A percentile compares a stretch with the other conserved stretches of the same genome.
These are phyloP conservation scores for Vimba vimba DNA, from an alignment of 2,113 vertebrate genomes.

Conservation along the genomic window DNA sequence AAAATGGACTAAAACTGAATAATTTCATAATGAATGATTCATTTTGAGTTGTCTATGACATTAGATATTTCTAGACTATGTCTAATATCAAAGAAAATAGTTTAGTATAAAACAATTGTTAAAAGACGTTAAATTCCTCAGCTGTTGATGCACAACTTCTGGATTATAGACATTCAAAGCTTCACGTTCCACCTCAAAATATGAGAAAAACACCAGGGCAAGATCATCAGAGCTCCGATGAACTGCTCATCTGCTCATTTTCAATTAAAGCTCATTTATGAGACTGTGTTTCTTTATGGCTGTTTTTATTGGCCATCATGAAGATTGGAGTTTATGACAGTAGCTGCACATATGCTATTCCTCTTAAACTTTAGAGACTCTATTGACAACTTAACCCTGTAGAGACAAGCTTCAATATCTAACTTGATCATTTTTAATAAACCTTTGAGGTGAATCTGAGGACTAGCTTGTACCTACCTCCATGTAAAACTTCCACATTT, in stretches of 20 bases:
- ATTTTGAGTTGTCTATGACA: background rate
- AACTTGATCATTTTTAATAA: background rate
- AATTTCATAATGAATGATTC: background rate
- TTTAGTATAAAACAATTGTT: background rate
- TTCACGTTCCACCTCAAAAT: background rate
- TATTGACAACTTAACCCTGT: background rate
- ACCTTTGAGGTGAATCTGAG: background rate
- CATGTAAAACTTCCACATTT: background rate
- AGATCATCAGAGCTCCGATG: conserved; percentile 57
- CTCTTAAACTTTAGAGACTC: conserved; percentile 12
- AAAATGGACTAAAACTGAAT: background rate
- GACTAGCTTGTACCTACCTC: background rate
- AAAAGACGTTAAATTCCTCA: background rate
- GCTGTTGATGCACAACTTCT: conserved; percentile 13
- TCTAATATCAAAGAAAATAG: background rate
- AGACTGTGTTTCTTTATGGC: conserved; percentile 59
- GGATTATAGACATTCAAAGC: conserved; percentile 10
- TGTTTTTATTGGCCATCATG: conserved; percentile 63
- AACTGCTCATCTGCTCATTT: conserved; percentile 69
- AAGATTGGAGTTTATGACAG: conserved; percentile 68
- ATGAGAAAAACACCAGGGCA: conserved; percentile 20
- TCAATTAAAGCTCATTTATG: conserved; percentile 76
- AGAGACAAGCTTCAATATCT: background rate
- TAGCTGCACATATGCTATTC: conserved; percentile 51
- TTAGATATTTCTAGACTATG: background rate